Base-by-base conservation (phyloP, 2,797 vertebrate species). In the Tangara arthus region DNA sequence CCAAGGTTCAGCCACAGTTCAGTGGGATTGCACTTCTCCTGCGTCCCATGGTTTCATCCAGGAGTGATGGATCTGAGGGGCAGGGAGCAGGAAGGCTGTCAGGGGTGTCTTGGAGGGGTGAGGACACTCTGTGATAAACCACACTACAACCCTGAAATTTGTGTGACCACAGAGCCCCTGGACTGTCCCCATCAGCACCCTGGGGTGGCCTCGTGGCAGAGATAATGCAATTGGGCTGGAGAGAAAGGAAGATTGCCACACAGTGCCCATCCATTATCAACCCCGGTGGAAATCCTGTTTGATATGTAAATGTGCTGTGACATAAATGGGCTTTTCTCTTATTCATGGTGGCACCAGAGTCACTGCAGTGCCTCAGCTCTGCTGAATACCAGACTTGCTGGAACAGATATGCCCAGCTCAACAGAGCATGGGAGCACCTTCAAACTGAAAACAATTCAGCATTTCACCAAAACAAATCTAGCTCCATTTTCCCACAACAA, bases 291-390 rank as follows among this genome's bases (percentile, higher is more conserved):
- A 91, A 82, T 61, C 71, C 57, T 57, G 37, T 55, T 79, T 55
- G 26, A 88, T 80, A 44, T 42, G 71, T 42, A 90, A 87, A 76
- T 2, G 11, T 68, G 64, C 57, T 66, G 70, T 63, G 83, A 81
- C 89, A 92, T 21, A 90, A 93, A 94, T 69, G 85, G 79, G 53
- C 53, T 93, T 68, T 81, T 92, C 70, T 87, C 82, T 82, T 59
- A 75, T 85, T 93, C 52, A 4, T 52, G 82, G 15, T 65, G 72
- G 75, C 90, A 77, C 75, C 44, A 60, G 65, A 91, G 73, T 19
- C 32, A 41, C 8, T 53, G 84, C 90, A 80, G 91, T 41, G 68
- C 57, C 73, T 69, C 82, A 10, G 80, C 42, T 87, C 73, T 91
- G 88, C 42, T 56, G 41, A 81, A 28, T 52, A 80, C 59, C 49